Base-by-base conservation (phyloP, 2,888 invertebrate species). In the Heliconius ismenius region DNA sequence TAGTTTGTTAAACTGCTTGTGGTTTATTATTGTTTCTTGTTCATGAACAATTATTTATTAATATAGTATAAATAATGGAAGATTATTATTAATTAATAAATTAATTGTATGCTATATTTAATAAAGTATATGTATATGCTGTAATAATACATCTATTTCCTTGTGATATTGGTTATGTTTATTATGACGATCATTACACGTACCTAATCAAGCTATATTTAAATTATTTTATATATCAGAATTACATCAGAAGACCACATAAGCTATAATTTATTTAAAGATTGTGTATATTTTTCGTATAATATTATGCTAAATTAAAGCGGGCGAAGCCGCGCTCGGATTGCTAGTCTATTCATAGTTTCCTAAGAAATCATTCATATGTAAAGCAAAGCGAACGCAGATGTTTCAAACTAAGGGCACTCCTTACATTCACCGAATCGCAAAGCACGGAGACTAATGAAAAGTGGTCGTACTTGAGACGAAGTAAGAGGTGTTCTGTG, bases 401-500 rank as follows among this genome's bases (percentile, higher is more conserved):
- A 69, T 69, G 69, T 54, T 69, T 54, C 39, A 54, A 43, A 65
- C 70, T 72, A 65, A 60, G 69, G 68, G 74, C 63, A 74, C 69
- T 43, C 58, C 69, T 69, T 49, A 74, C 77, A 67, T 77, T 77
- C 77, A 75, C 77, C 70, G 65, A 72, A 77, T 74, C 76, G 73
- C 75, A 72, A 65, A 72, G 76, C 65, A 65, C 76, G 72, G 72
- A 70, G 76, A 58, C 76, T 72, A 70, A 70, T 77, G 74, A 75
- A 65, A 70, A 58, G 73, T 73, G 75, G 86, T 86, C 81, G 86
- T 86, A 87, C 84, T 85, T 85, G 87, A 86, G 83, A 82, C 82
- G 83, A 84, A 84, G 83, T 83, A 83, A 84, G 85, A 86, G 85
- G 73, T 32, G 60, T 60, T 80, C 82, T 80, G 90, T 89, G 84